Evolutionary conservation across 2,888 invertebrate genomes (phyloP).

Genomic region (Cosmopolites sordidus): DNA sequence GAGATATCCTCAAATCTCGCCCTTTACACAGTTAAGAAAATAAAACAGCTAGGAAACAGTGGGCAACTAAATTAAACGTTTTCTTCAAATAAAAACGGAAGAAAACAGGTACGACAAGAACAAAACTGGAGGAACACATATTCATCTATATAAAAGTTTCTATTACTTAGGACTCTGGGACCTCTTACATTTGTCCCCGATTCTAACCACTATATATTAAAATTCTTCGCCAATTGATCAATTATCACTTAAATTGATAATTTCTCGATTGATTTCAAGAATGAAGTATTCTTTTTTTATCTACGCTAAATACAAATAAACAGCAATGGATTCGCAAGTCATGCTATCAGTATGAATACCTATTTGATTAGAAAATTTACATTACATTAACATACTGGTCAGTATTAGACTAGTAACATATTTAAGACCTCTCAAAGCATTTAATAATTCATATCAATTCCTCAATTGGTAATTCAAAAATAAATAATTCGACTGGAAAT

Average conservation of each 20-base stretch:
- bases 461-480: no score
- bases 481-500: no score
- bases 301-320: slow-evolving; percentile 26
- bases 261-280: not conserved
- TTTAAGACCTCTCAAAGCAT: slow-evolving; percentile 1
- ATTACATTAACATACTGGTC: slow-evolving; percentile 40
- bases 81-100: not conserved
- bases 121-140: slow-evolving; percentile 14
- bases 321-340: slow-evolving; percentile 14
- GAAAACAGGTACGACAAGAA: not conserved
- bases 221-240: not conserved
- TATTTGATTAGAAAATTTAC: slow-evolving; percentile 46
- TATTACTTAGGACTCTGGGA: slow-evolving; percentile 7
- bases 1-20: no score
- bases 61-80: not conserved
- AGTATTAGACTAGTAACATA: slow-evolving; percentile 29
- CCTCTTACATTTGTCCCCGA: not conserved
- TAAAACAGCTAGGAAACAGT: no score
- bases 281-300: slow-evolving; percentile 10
- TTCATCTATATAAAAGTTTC: slow-evolving; percentile 16
- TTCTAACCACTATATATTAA: not conserved
- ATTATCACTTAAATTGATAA: slow-evolving; percentile 1
- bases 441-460: no score
- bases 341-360: slow-evolving; percentile 32
- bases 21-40: no score